Evolutionary conservation across 1,140 invertebrate species (phyloP).

Genomic region (Eumeta japonica): DNA sequence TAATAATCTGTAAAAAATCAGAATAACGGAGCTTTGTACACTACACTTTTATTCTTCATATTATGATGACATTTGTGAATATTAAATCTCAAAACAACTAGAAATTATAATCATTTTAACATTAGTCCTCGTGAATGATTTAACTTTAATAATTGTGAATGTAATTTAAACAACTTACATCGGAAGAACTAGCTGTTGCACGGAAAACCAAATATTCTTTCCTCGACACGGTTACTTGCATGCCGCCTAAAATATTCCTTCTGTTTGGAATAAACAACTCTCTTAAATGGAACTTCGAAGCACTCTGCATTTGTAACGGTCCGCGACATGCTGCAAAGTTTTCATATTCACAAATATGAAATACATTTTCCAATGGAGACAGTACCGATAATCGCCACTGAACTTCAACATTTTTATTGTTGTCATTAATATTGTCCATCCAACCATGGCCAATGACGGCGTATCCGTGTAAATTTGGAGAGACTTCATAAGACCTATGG

Average conservation of each 20-base stretch:
- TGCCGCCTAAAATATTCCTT: conserved; percentile 38
- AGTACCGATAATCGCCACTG: conserved; percentile 40
- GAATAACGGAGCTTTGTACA: too few species aligned
- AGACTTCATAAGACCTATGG: conserved; percentile 34
- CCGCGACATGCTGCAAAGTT: conserved; percentile 24
- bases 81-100: too few species aligned
- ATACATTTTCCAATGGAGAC: conserved; percentile 16
- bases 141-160: too few species aligned
- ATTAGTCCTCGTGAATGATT: too few species aligned
- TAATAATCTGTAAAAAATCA: too few species aligned
- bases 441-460: conserved; percentile 33
- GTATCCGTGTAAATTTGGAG: conserved; percentile 32
- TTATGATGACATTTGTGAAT: too few species aligned
- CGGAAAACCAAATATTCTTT: conserved; percentile 37
- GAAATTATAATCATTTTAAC: too few species aligned
- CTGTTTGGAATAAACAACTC: conserved; percentile 43
- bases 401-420: too few species aligned
- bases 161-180: conserved; percentile 31
- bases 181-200: conserved; percentile 25
- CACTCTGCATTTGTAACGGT: conserved; percentile 12
- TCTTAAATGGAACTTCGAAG: conserved; percentile 30
- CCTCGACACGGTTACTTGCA: conserved; percentile 30
- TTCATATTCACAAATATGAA: conserved; percentile 38
- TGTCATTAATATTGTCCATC: conserved; percentile 16
- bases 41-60: too few species aligned